Evolutionary conservation across 2,888 invertebrate species (phyloP).

Genomic region (Tricholauxania praeusta): DNA sequence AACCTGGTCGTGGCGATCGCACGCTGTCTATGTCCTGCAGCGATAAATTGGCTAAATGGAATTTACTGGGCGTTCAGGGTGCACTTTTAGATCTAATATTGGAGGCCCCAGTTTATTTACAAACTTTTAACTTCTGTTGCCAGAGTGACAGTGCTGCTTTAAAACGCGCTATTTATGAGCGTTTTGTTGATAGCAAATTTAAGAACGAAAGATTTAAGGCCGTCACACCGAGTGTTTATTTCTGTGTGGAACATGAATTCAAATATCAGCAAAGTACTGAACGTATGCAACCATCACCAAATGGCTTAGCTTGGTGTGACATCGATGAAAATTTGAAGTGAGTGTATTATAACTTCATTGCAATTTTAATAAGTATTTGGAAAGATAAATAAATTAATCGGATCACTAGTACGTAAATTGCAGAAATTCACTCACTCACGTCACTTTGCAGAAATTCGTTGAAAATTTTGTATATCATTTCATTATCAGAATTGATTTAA

Average conservation of each 20-base stretch:
- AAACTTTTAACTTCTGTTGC: conserved; percentile 78
- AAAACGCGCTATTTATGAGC: conserved; percentile 70
- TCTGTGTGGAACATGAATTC: conserved; percentile 60
- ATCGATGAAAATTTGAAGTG: conserved; percentile 65
- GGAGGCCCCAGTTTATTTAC: conserved; percentile 76
- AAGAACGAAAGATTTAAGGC: conserved; percentile 47
- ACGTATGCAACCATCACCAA: conserved; percentile 70
- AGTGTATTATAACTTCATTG: conserved; percentile 28
- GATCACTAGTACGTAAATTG: neutral
- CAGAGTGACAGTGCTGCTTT: conserved; percentile 74
- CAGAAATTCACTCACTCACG: too few relatives aligned
- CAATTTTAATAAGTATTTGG: neutral
- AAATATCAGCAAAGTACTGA: conserved; percentile 62
- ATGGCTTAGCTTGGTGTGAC: conserved; percentile 74
- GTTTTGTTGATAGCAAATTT: conserved; percentile 57
- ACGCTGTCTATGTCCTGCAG: conserved; percentile 94
- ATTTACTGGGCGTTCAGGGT: conserved; percentile 87
- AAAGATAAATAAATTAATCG: neutral
- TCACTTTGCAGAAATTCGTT: too few relatives aligned
- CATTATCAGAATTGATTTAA: neutral
- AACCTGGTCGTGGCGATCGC: conserved; percentile 91
- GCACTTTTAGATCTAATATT: conserved; percentile 79
- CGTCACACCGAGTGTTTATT: conserved; percentile 56
- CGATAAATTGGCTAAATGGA: conserved; percentile 94
- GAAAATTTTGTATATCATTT: too few relatives aligned